A percentile compares a stretch with the other conserved stretches of the same genome.
Evolutionary conservation across 2,888 invertebrate species (phyloP).

Genomic region (Adelognathus sp.): DNA sequence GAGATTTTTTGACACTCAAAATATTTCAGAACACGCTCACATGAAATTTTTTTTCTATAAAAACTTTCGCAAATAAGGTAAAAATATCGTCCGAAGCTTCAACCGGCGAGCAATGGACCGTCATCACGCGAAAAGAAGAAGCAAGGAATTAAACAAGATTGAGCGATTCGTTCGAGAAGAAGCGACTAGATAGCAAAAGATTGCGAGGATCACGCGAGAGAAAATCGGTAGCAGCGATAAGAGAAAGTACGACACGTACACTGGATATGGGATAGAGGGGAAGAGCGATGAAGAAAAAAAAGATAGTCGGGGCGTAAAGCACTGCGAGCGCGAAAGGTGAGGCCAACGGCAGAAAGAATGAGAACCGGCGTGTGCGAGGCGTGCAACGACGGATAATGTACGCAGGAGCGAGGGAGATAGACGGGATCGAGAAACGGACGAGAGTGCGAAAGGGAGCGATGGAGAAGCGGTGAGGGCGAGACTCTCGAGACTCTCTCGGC

Average conservation of each 20-base stretch:
- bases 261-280: neutral
- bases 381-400: neutral
- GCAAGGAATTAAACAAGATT: conserved; percentile 28
- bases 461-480: conserved; percentile 53
- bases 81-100: conserved; percentile 39
- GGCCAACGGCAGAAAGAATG: conserved; percentile 25
- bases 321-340: neutral
- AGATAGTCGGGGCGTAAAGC: conserved; percentile 9
- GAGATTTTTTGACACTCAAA: too few species aligned
- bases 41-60: too few species aligned
- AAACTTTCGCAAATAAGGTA: conserved; percentile 30
- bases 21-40: too few species aligned
- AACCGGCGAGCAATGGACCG: conserved; percentile 32
- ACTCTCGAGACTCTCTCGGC: conserved; percentile 53
- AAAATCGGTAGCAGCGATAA: conserved; percentile 18
- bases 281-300: conserved; percentile 2
- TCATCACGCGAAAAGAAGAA: conserved; percentile 32
- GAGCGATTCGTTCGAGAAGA: neutral
- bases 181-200: neutral
- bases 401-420: conserved; percentile 11
- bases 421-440: conserved; percentile 50
- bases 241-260: conserved; percentile 20
- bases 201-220: conserved; percentile 2
- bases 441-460: conserved; percentile 53
- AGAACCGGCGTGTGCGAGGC: conserved; percentile 8